These are phyloP conservation scores for Drosophila nannoptera DNA, from an alignment of 1,140 invertebrate species.

Conservation along the genomic window DNA sequence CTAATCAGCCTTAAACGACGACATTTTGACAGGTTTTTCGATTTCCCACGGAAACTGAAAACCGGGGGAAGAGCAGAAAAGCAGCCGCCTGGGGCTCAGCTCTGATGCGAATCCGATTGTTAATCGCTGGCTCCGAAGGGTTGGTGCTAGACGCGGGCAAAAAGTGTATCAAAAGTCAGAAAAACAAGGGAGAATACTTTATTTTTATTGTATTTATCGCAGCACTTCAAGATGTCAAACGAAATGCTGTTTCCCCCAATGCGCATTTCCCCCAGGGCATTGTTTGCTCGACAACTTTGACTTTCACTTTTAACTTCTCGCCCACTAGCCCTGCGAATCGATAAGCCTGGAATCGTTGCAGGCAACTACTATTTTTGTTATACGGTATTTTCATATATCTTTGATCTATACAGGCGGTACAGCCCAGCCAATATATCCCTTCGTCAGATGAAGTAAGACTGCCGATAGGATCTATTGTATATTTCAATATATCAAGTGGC, in stretches of 20 bases:
- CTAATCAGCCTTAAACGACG: slow-evolving; percentile 72
- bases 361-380: too few species aligned
- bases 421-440: slow-evolving; percentile 40
- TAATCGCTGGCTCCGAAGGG: slow-evolving; percentile 24
- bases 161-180: slow-evolving; percentile 4
- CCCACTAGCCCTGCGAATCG: not conserved
- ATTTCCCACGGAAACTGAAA: slow-evolving; percentile 60
- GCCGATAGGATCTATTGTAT: not conserved
- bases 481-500: too few species aligned
- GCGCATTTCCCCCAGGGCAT: slow-evolving; percentile 27
- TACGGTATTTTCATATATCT: not conserved
- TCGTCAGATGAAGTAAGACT: not conserved
- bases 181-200: not conserved
- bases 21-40: slow-evolving; percentile 74
- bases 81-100: slow-evolving; percentile 5
- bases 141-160: not conserved
- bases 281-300: slow-evolving; percentile 39
- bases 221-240: slow-evolving; percentile 30
- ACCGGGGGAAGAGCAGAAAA: slow-evolving; percentile 8
- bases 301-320: slow-evolving; percentile 45
- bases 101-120: slow-evolving; percentile 1
- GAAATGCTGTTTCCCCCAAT: slow-evolving; percentile 31
- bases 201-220: slow-evolving; percentile 17
- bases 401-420: slow-evolving; percentile 62
- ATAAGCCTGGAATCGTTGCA: slow-evolving; percentile 36